These are phyloP conservation scores for Therioaphis trifolii DNA, from an alignment of 2,888 invertebrate genomes.

Conservation along the genomic window DNA sequence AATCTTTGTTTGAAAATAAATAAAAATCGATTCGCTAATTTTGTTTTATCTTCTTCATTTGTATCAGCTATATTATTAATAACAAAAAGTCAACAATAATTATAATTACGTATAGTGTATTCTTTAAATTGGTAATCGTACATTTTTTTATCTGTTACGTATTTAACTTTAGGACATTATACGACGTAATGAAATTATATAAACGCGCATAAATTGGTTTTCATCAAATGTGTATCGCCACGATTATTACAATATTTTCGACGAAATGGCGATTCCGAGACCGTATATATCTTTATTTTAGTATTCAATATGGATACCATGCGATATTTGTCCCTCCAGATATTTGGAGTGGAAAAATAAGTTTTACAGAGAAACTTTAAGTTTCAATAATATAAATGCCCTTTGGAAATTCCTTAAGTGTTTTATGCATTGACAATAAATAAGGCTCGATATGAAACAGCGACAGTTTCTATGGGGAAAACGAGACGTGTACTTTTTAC, in stretches of 20 bases:
- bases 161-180: too few relatives aligned
- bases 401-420: constrained; percentile 16
- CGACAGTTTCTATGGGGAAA: not conserved
- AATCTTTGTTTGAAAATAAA: too few relatives aligned
- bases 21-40: too few relatives aligned
- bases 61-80: too few relatives aligned
- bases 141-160: too few relatives aligned
- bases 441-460: constrained; percentile 2
- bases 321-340: not conserved
- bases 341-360: constrained; percentile 41
- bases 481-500: not conserved
- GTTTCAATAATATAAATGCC: constrained; percentile 32
- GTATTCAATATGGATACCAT: constrained; percentile 31
- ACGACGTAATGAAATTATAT: too few relatives aligned
- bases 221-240: too few relatives aligned
- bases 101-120: too few relatives aligned
- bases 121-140: too few relatives aligned
- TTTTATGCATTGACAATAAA: constrained; percentile 35
- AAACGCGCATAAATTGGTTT: too few relatives aligned
- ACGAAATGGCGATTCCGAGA: not conserved
- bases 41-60: too few relatives aligned
- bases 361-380: constrained; percentile 44
- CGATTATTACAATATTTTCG: not conserved
- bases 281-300: constrained; percentile 2
- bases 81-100: too few relatives aligned